Conservation (phyloP, 1,140 invertebrate genomes). For the Drosophila lowei region DNA sequence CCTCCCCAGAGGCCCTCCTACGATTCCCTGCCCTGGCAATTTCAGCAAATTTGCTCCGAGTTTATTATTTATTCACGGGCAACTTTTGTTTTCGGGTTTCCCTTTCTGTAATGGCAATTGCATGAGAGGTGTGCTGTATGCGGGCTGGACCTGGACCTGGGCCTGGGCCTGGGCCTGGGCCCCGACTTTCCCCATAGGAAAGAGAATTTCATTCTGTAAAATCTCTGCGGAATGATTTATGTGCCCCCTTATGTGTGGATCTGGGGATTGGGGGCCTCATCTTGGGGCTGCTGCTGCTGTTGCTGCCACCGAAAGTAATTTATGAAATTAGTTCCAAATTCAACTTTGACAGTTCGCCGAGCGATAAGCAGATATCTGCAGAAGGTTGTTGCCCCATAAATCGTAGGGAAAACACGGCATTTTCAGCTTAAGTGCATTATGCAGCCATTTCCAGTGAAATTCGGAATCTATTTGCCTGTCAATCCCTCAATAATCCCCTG, state of each 20-base stretch:
- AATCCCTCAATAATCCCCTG: slow-evolving; percentile 5
- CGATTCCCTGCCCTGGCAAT: slow-evolving; percentile 14
- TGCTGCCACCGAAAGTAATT: slow-evolving; percentile 10
- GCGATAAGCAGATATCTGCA: slow-evolving; percentile 19
- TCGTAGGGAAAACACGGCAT: slow-evolving; percentile 1
- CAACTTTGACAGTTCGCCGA: slow-evolving; percentile 29
- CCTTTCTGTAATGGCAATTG: slow-evolving; percentile 52
- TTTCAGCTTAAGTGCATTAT: neutral
- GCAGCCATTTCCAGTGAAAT: slow-evolving; percentile 10
- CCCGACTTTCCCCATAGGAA: neutral
- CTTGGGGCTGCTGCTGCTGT: slow-evolving; percentile 15
- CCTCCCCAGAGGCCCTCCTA: neutral
- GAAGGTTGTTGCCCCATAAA: neutral
- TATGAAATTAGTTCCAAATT: slow-evolving; percentile 50
- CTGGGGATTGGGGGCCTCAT: neutral
- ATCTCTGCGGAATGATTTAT: slow-evolving; percentile 57
- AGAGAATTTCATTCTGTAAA: slow-evolving; percentile 6
- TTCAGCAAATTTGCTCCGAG: slow-evolving; percentile 53
- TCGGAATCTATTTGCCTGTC: slow-evolving; percentile 17
- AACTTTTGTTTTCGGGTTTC: slow-evolving; percentile 49
- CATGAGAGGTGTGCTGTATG: slow-evolving; percentile 29
- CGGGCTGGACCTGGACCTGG: slow-evolving; percentile 4
- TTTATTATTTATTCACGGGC: slow-evolving; percentile 66
- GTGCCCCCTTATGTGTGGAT: slow-evolving; percentile 21
- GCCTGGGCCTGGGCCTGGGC: neutral